Percentiles rank a stretch among this genome's conserved stretches.
These are phyloP conservation scores for Corydoras maculifer DNA, from an alignment of 2,113 vertebrate species.

Conservation along the genomic window DNA sequence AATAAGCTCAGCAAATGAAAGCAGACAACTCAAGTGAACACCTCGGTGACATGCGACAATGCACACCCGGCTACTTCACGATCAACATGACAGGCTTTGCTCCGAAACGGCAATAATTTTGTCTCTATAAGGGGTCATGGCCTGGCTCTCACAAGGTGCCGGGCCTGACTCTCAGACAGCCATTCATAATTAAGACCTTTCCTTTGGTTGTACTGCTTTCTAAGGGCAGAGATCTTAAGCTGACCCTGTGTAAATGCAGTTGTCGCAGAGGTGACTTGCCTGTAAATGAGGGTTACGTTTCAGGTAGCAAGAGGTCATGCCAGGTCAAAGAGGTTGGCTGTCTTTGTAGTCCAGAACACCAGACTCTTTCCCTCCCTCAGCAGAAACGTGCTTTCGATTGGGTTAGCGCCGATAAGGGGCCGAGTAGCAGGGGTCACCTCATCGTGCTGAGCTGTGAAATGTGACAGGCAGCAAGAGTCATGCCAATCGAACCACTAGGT, in stretches of 20 bases:
- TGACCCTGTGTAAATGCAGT: slow-evolving; percentile 74
- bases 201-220: slow-evolving; percentile 53
- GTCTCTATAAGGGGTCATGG: slow-evolving; percentile 43
- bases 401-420: slow-evolving; percentile 67
- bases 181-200: slow-evolving; percentile 58
- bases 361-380: slow-evolving; percentile 59
- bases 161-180: slow-evolving; percentile 46
- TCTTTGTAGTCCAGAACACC: slow-evolving; percentile 52
- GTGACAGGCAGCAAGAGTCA: slow-evolving; percentile 66
- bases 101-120: slow-evolving; percentile 43
- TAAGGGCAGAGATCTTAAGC: slow-evolving; percentile 60
- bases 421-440: slow-evolving; percentile 64
- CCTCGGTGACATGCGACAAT: slow-evolving; percentile 26
- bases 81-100: slow-evolving; percentile 33
- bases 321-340: slow-evolving; percentile 48
- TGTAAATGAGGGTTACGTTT: slow-evolving; percentile 72
- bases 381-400: slow-evolving; percentile 74
- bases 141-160: slow-evolving; percentile 40
- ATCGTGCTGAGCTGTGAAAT: slow-evolving; percentile 66
- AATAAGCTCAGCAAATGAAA: slow-evolving; percentile 9
- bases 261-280: slow-evolving; percentile 69
- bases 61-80: slow-evolving; percentile 8
- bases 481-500: slow-evolving; percentile 66
- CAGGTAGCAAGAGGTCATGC: slow-evolving; percentile 61
- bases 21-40: neutral